phyloP scores from a whole-genome alignment of 2,888 invertebrate genomes.

The Beris chalybata region DNA sequence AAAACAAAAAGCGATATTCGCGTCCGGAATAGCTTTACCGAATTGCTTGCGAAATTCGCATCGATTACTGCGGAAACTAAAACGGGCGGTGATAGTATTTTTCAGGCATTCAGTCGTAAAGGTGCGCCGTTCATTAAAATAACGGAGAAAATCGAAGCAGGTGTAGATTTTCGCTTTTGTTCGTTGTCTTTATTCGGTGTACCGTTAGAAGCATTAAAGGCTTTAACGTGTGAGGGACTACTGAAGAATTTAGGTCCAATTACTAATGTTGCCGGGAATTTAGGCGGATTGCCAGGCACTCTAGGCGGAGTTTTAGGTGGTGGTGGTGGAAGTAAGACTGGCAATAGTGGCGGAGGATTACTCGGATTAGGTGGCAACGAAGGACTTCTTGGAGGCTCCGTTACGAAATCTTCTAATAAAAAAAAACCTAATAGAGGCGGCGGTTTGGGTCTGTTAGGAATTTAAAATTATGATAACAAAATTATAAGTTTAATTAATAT shows the following conservation, averaged over 20 bases:
- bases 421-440: too few species aligned
- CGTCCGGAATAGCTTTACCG: conserved; percentile 68
- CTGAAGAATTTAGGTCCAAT: conserved; percentile 41
- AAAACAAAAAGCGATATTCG: conserved; percentile 62
- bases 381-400: background rate
- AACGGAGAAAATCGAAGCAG: conserved; percentile 55
- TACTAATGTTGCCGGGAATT: conserved; percentile 6
- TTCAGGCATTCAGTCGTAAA: conserved; percentile 54
- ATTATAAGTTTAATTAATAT: too few species aligned
- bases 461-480: too few species aligned
- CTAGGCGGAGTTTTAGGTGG: conserved; percentile 3
- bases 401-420: too few species aligned
- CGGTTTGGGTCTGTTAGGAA: too few species aligned
- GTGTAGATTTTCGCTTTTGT: conserved; percentile 57
- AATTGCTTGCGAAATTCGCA: conserved; percentile 69
- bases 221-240: conserved; percentile 49
- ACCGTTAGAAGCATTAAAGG: conserved; percentile 46
- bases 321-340: background rate
- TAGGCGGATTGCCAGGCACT: conserved; percentile 8
- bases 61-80: conserved; percentile 47
- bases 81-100: conserved; percentile 42
- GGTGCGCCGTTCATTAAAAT: conserved; percentile 62
- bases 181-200: conserved; percentile 52
- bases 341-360: background rate
- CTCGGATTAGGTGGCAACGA: background rate